Percentiles rank a stretch among this genome's conserved stretches.
phyloP scores from a whole-genome alignment of 2,797 vertebrate genomes.

The Urocyon cinereoargenteus region DNA sequence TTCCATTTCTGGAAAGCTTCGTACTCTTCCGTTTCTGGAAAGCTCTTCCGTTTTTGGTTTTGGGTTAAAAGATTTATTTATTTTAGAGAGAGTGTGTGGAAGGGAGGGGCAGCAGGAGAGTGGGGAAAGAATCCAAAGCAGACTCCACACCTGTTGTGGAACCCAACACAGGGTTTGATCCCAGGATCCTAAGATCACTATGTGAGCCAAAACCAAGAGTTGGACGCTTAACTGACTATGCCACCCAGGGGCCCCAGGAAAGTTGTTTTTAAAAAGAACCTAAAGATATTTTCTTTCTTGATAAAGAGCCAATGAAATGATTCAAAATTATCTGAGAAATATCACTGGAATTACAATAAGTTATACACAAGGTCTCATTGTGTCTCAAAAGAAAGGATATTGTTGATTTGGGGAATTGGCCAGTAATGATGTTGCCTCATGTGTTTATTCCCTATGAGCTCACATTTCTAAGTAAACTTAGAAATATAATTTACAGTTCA shows the following conservation, averaged over 20 bases:
- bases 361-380: slow-evolving; percentile 60
- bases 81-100: not conserved
- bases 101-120: not conserved
- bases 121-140: not conserved
- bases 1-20: not conserved
- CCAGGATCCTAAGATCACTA: not conserved
- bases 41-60: not conserved
- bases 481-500: slow-evolving; percentile 91
- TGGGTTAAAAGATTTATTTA: not conserved
- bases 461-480: slow-evolving; percentile 89
- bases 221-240: not conserved
- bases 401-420: slow-evolving; percentile 89
- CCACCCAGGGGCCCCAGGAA: not conserved
- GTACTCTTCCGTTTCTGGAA: not conserved
- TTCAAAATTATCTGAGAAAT: slow-evolving; percentile 78
- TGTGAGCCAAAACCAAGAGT: not conserved
- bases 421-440: slow-evolving; percentile 86
- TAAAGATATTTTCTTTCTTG: slow-evolving; percentile 60
- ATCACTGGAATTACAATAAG: slow-evolving; percentile 56
- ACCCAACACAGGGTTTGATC: not conserved
- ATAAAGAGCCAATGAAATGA: slow-evolving; percentile 74
- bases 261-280: slow-evolving; percentile 12
- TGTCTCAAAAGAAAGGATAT: slow-evolving; percentile 82
- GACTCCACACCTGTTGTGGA: not conserved
- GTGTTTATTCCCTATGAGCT: slow-evolving; percentile 90